These are phyloP conservation scores for Blomia tropicalis DNA, from an alignment of 2,888 invertebrate genomes.

Conservation along the genomic window DNA sequence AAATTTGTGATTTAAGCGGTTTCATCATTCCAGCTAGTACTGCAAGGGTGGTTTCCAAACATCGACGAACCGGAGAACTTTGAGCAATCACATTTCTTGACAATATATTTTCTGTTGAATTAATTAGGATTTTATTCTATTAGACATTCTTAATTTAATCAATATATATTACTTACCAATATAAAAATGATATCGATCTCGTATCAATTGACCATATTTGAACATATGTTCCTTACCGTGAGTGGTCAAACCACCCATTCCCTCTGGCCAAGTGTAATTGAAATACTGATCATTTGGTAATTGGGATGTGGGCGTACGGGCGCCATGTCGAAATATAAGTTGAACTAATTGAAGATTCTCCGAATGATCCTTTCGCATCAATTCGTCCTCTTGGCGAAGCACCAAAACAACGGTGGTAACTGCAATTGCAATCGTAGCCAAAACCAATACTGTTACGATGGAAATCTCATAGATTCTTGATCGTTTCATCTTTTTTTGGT, in stretches of 20 bases:
- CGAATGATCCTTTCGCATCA: too few relatives aligned
- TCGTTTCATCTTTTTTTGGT: too few relatives aligned
- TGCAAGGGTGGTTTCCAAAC: constrained; percentile 16
- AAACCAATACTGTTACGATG: background rate
- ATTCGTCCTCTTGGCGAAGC: too few relatives aligned
- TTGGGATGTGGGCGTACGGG: constrained; percentile 15
- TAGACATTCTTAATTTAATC: background rate
- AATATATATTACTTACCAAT: constrained; percentile 6
- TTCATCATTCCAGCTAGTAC: constrained; percentile 15
- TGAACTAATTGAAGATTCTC: background rate
- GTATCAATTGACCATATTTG: constrained; percentile 5
- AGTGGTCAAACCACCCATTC: constrained; percentile 15
- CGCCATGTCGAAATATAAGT: constrained; percentile 17
- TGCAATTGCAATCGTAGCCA: too few relatives aligned
- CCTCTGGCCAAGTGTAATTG: background rate
- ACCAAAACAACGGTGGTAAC: too few relatives aligned
- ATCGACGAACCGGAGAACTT: constrained; percentile 11
- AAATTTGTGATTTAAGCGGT: background rate
- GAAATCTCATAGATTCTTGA: too few relatives aligned
- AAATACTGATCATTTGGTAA: constrained; percentile 11
- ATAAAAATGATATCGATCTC: constrained; percentile 10
- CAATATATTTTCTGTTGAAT: background rate
- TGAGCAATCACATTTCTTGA: constrained; percentile 6
- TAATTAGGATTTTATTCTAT: background rate
- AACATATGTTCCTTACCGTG: constrained; percentile 20